phyloP scores from a whole-genome alignment of 2,888 invertebrate species.

The Hedya salicella region DNA sequence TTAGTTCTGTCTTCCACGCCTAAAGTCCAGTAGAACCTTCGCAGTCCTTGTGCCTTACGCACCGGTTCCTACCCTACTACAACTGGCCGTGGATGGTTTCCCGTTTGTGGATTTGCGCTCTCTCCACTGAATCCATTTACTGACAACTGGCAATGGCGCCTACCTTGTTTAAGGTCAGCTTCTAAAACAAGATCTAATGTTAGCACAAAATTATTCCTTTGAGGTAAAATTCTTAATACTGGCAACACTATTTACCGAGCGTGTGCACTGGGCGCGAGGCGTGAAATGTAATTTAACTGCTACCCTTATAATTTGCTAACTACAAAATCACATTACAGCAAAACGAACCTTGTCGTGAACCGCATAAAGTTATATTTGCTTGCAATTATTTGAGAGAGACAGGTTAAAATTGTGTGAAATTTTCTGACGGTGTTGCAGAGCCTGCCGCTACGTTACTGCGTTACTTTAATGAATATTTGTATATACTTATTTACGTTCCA shows the following conservation, averaged over 20 bases:
- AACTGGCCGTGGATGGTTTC: too few relatives aligned
- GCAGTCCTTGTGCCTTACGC: too few relatives aligned
- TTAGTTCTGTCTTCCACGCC: too few relatives aligned
- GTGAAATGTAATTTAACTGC: conserved; percentile 53
- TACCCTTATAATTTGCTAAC: background rate
- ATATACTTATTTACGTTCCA: background rate
- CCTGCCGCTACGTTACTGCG: background rate
- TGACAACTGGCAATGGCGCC: too few relatives aligned
- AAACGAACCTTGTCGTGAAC: background rate
- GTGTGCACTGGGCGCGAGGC: conserved; percentile 50
- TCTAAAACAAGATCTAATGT: background rate
- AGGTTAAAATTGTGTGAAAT: background rate
- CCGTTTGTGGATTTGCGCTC: too few relatives aligned
- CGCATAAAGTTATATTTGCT: background rate
- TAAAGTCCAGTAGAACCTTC: too few relatives aligned
- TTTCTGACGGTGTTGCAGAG: background rate
- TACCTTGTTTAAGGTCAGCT: too few relatives aligned
- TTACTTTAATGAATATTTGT: background rate
- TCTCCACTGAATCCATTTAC: too few relatives aligned
- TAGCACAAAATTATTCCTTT: background rate
- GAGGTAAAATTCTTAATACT: conserved; percentile 1
- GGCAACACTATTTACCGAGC: conserved; percentile 13
- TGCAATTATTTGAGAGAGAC: background rate
- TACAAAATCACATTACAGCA: background rate
- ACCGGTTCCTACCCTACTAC: too few relatives aligned